Evolutionary conservation across 2,888 invertebrate genomes (phyloP), one percentile per base, ranked within the genome.

Genomic region (Pterostichus madidus): DNA sequence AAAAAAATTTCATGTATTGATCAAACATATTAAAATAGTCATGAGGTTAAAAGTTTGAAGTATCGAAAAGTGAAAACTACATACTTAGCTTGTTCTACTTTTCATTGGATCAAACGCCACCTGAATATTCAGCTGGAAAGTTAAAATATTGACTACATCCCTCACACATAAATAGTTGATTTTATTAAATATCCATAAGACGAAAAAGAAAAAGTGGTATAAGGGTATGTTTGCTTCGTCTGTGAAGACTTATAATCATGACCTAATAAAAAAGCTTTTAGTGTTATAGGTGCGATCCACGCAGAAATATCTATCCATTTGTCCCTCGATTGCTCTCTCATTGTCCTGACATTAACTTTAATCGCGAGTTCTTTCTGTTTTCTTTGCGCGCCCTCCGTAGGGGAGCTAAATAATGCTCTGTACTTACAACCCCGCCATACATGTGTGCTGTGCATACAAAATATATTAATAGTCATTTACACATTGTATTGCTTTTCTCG

Each of bases 291-390:
- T 75, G 52, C 44, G 46, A 44, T 71, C 71, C 49, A 46, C 71
- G 17, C 52, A 52, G 75, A 75, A 75, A 75, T 75, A 75, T 75
- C 75, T 32, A 75, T 75, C 75, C 75, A 75, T 75, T 75, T 75
- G 75, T 75, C 52, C 75, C 52, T 52, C 75, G 49, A 75, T 75
- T 75, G 75, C 75, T 52, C 52, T 13, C 49, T 24, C 49, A 75
- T 75, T 75, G 75, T 75, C 75, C 75, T 75, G 44, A 11, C 75
- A 75, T 75, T 75, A 75, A 52, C 75, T 75, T 75, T 75, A 75
- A 75, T 75, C 49, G 75, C 75, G 17, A n/a, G 75, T 75, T 75
- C 75, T 75, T 75, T 52, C 32, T 49, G 73, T 64, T 64, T 64
- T 64, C 64, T 64, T 64, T 32, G 64, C 32, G 35, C 32, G 13